Conservation (phyloP, 2,797 vertebrate genomes). For the Sebastes oblongus region DNA sequence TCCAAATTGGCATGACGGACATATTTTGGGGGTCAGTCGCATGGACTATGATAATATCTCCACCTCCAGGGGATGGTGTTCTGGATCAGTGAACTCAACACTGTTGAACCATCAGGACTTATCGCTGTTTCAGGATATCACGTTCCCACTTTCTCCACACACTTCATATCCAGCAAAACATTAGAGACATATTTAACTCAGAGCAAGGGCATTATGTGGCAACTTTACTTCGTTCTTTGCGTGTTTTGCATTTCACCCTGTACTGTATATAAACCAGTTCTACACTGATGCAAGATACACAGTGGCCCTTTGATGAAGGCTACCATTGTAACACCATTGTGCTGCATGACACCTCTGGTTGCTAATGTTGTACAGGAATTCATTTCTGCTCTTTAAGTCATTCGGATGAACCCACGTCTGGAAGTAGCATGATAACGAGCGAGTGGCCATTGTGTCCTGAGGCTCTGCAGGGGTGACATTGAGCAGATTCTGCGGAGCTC, state of each 20-base stretch:
- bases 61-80: no score
- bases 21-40: no score
- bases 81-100: no score
- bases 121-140: neutral
- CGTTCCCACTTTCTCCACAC: neutral
- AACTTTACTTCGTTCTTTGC: neutral
- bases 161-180: neutral
- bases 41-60: no score
- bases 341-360: conserved; percentile 1
- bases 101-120: no score
- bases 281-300: neutral
- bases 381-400: conserved; percentile 31
- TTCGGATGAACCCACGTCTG: conserved; percentile 48
- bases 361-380: conserved; percentile 22
- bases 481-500: conserved; percentile 53
- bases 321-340: conserved; percentile 1
- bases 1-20: no score
- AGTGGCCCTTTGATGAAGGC: conserved; percentile 3
- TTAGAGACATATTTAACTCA: neutral
- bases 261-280: neutral
- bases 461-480: conserved; percentile 59
- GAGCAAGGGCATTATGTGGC: neutral
- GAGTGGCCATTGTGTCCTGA: conserved; percentile 54
- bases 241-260: neutral
- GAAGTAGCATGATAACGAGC: conserved; percentile 53